Evolutionary conservation across 2,113 vertebrate genomes (phyloP), one percentile per base, ranked within the genome.

Genomic region (Stomatorhinus ivindoensis): DNA sequence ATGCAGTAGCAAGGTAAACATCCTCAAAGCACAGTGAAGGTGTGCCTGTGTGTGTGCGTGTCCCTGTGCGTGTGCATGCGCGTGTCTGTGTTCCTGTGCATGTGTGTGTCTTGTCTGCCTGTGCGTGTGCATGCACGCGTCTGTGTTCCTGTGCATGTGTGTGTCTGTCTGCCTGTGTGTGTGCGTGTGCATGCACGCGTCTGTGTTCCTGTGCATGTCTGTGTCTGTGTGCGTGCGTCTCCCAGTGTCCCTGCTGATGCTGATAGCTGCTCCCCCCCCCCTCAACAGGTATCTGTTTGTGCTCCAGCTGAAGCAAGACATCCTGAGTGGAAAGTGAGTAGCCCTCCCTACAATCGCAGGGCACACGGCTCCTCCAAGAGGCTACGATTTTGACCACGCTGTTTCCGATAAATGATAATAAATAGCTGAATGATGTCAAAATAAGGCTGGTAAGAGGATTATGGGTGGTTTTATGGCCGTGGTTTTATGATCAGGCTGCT

Each of bases 321-420:
- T 99, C 93, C 97, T 99, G 92, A 99, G 96, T 96, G 97, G 98
- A 93, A 99, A 99, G 98, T 99, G 95, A 96, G 98, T 97, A 47
- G 86, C 69, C 15, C 58, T 27, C n/a, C 9, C n/a, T 3, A 65
- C 31, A 4, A 35, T 35, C 31, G 0, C 69, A 39, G 69, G 69
- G 6, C 31, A 11, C 15, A 10, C 58, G 1, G 58, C n/a, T 8
- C 24, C 24, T 11, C 58, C n/a, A 9, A 3, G 58, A 65, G n/a
- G 58, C 61, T 31, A n/a, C n/a, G 3, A 11, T 27, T 11, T 10
- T 31, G 61, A 11, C 61, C 9, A 42, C 35, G 76, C 24, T 6
- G 9, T 27, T 31, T n/a, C 8, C 9, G 3, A 65, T 27, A 11
- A 27, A 65, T n/a, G 8, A 58, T 10, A 61, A 27, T 65, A 27